Percentiles rank a stretch among this genome's conserved stretches.
Evolutionary conservation across 2,888 invertebrate species (phyloP).

Genomic region (Pristionchus arcanus): DNA sequence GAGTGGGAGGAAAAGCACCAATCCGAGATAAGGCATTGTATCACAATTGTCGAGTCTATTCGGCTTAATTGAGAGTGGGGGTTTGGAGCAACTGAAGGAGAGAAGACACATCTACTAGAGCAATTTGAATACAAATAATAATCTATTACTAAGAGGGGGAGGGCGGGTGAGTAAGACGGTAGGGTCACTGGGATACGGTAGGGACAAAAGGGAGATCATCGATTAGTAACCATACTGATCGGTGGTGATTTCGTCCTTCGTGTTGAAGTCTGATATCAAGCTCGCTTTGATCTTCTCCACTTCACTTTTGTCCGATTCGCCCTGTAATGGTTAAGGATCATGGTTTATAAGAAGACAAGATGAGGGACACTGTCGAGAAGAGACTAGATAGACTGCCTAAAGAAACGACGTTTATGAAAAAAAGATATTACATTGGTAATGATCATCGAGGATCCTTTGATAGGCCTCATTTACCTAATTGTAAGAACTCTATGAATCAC

Average conservation of each 20-base stretch:
- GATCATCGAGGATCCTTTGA: too few species aligned
- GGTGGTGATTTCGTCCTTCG: background rate
- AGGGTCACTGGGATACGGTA: background rate
- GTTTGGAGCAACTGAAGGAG: constrained; percentile 5
- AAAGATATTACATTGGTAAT: too few species aligned
- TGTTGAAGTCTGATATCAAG: constrained; percentile 45
- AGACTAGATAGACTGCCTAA: too few species aligned
- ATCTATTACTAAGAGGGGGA: background rate
- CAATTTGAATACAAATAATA: background rate
- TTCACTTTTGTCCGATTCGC: background rate
- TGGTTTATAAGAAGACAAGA: too few species aligned
- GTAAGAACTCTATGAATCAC: too few species aligned
- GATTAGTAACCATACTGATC: constrained; percentile 9
- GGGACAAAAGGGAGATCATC: background rate
- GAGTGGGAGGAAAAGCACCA: constrained; percentile 21
- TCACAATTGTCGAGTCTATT: constrained; percentile 36
- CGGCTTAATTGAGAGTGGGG: background rate
- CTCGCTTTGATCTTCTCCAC: constrained; percentile 52
- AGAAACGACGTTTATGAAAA: too few species aligned
- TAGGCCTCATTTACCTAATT: too few species aligned
- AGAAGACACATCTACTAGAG: constrained; percentile 20
- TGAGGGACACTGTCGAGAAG: too few species aligned
- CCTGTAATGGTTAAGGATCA: too few species aligned
- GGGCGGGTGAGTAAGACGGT: background rate
- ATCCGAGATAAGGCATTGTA: constrained; percentile 24